phyloP scores from a whole-genome alignment of 2,113 vertebrate genomes.

The Trogon surrucura region DNA sequence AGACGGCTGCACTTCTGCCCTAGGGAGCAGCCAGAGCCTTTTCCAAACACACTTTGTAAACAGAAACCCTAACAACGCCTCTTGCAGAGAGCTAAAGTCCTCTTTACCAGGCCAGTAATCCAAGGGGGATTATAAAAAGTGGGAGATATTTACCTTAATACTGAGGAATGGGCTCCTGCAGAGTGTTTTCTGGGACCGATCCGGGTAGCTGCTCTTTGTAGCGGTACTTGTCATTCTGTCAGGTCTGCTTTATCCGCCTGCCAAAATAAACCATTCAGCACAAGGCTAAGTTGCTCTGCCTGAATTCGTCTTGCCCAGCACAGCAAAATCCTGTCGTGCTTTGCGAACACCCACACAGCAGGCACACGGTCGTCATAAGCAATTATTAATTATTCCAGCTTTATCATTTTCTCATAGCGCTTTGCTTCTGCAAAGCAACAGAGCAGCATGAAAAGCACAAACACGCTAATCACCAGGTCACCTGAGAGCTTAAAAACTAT shows the following conservation, averaged over 20 bases:
- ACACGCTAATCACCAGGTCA: accelerated
- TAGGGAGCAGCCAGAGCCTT: not conserved
- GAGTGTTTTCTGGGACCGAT: accelerated
- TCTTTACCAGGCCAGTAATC: accelerated
- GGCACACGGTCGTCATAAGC: accelerated
- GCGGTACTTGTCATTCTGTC: not conserved
- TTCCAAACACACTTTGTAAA: accelerated
- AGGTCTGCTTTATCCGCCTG: not conserved
- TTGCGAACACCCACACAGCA: not conserved
- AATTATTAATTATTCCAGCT: not conserved
- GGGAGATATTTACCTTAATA: slow-evolving; percentile 42
- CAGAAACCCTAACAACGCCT: not conserved
- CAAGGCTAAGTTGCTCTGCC: not conserved
- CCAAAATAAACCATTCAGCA: not conserved
- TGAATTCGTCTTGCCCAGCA: not conserved
- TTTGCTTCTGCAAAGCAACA: not conserved
- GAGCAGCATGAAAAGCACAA: not conserved
- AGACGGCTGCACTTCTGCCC: accelerated
- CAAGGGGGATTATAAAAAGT: accelerated
- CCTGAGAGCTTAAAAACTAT: not conserved
- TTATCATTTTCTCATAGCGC: accelerated
- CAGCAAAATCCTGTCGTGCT: not conserved
- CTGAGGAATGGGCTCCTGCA: slow-evolving; percentile 40
- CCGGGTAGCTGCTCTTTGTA: not conserved
- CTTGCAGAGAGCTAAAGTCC: not conserved